These are phyloP conservation scores for Sarcophilus harrisii DNA, from an alignment of 2,797 vertebrate genomes.

Conservation along the genomic window DNA sequence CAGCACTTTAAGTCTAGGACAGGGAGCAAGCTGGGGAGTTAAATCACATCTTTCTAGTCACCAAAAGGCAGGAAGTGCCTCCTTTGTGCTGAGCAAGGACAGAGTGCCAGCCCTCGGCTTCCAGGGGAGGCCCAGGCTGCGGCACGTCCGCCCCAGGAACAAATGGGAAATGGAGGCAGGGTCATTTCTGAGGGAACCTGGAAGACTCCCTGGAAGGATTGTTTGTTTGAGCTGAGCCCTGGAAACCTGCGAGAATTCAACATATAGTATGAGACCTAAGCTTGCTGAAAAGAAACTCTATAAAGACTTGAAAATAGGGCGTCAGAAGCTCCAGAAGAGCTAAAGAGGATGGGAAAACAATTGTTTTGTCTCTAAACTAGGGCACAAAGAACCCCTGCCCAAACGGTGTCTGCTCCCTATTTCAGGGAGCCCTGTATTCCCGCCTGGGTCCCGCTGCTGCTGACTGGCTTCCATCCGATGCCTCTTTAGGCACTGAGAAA, in stretches of 20 bases:
- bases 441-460: not conserved
- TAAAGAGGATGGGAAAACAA: not conserved
- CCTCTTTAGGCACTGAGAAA: not conserved
- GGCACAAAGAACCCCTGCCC: not conserved
- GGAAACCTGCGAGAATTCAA: not conserved
- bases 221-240: not conserved
- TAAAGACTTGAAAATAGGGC: not conserved
- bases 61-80: not conserved
- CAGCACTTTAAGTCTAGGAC: not conserved
- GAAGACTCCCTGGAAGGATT: not conserved
- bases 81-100: not conserved
- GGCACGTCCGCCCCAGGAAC: not conserved
- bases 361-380: not conserved
- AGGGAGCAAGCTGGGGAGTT: not conserved
- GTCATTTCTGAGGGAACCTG: not conserved
- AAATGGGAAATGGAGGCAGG: not conserved
- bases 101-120: not conserved
- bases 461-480: not conserved
- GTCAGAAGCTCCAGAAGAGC: not conserved
- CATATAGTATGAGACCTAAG: not conserved
- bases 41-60: not conserved
- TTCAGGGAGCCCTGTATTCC: not conserved
- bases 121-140: not conserved
- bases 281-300: not conserved
- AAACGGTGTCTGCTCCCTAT: not conserved